Evolutionary conservation across 2,797 vertebrate genomes (phyloP), one percentile per base, ranked within the genome.

Genomic region (Poeciliopsis infans): DNA sequence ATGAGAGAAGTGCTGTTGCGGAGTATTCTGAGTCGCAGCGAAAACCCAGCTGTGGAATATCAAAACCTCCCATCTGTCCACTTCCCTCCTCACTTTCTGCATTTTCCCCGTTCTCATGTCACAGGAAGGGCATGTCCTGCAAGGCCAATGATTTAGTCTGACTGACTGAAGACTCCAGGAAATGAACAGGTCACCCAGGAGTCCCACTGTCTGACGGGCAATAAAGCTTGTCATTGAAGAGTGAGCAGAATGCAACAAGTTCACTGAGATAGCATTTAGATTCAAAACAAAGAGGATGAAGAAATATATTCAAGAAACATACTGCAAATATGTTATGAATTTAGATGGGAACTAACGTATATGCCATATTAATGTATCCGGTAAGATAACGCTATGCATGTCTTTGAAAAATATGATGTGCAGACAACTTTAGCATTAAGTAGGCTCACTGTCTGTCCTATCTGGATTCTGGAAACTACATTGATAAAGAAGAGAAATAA

Each of bases 61-160:
- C 87, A 92, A 90, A 85, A 79, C 75, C 76, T 78, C 87, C 90
- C 93, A 92, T 91, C 92, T 90, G 91, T 88, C 88, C 82, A 83
- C 85, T 81, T 81, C 61, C 55, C n/a, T 28, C 20, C 75, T 59
- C 69, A 46, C 72, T 33, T n/a, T 31, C 43, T 59, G 49, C 10
- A 15, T 28, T 55, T 31, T 86, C 15, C 71, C 78, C 55, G 72
- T 87, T 82, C 83, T 79, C 36, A 72, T 82, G 80, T 87, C 83
- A 87, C 77, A 72, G 77, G 84, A 86, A 91, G 80, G 84, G 72
- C 83, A 88, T 73, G 82, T 84, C 82, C 85, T 41, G 76, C 82
- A 83, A 88, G 80, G 77, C 70, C 66, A 85, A 83, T 79, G 18
- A 87, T 86, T 80, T 46, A 68, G 72, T 86, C 84, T 53, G 51